Percentiles rank a stretch among this genome's conserved stretches.
phyloP scores from a whole-genome alignment of 2,797 vertebrate genomes.

The Novumbra hubbsi region DNA sequence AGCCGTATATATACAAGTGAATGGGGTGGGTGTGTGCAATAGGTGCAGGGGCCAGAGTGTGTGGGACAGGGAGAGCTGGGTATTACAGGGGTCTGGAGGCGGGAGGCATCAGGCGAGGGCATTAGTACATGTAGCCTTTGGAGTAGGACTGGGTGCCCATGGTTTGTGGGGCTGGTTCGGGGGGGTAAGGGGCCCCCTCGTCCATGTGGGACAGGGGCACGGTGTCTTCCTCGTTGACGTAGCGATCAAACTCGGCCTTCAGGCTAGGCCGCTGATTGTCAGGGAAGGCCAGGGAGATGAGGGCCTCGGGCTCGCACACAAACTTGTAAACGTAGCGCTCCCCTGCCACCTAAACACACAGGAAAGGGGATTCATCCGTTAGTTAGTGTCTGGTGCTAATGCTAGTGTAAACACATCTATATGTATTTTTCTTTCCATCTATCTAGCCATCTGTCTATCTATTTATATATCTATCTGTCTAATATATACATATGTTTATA shows the following conservation, averaged over 20 bases:
- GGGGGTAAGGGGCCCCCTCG: conserved; percentile 77
- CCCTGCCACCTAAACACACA: conserved; percentile 84
- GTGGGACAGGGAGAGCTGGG: conserved; percentile 52
- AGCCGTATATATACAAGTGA: conserved; percentile 85
- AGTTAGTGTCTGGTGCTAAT: not conserved
- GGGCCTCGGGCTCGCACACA: conserved; percentile 92
- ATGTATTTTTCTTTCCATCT: too few relatives aligned
- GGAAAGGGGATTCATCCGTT: not conserved
- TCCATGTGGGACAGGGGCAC: conserved; percentile 94
- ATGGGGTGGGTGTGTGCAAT: conserved; percentile 76
- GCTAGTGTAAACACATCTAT: not conserved
- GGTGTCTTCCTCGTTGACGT: conserved; percentile 92
- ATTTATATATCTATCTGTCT: too few relatives aligned
- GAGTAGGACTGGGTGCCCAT: conserved; percentile 84
- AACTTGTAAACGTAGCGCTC: conserved; percentile 99
- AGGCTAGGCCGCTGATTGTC: conserved; percentile 89
- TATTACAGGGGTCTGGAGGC: conserved; percentile 28
- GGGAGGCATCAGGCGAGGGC: conserved; percentile 18
- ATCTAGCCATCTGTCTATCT: too few relatives aligned
- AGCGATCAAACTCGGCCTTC: conserved; percentile 87
- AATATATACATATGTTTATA: too few relatives aligned
- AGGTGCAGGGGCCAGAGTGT: conserved; percentile 57
- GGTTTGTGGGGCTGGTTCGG: conserved; percentile 75
- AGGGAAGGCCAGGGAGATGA: conserved; percentile 94
- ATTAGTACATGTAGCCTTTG: conserved; percentile 92